Base-by-base conservation (phyloP, 2,888 invertebrate genomes). In the Phragmatobia fuliginosa region DNA sequence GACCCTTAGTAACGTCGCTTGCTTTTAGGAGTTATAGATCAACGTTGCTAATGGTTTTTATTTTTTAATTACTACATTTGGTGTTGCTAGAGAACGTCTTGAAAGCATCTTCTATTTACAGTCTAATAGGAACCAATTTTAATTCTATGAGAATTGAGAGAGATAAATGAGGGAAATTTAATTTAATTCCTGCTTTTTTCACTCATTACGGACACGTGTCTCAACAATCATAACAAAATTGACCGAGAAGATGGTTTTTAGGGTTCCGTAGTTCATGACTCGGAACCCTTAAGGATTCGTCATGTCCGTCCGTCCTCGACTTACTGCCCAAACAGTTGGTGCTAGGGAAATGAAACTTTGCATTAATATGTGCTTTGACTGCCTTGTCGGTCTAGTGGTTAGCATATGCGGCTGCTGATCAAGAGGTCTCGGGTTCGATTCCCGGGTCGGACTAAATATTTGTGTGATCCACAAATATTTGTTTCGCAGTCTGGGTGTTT, bases 41-140 rank as follows among this genome's bases (percentile, higher is more conserved):
- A 80, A 38, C 66, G 66, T 41, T 61, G 25, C 21, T 67, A 78
- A 80, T 71, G 69, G 31, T 56, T n/a, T 41, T 74, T 76, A 62
- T 70, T 78, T 74, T 76, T 66, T 72, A 78, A 79, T 70, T 72
- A 60, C 56, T 60, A 63, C 72, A 69, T 52, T 49, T 49, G 49
- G n/a, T 72, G 32, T 56, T 11, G 18, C 25, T 16, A 67, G 70
- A 67, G 18, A 38, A 38, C 69, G 28, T 67, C 78, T 66, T 67
- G 36, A 11, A 72, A 63, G 70, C 28, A 1, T 61, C 61, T 64
- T 72, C 68, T 60, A 71, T 76, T 18, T 62, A 33, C 45, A 70
- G 62, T 70, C 33, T 70, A 70, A 66, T 66, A 66, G 56, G 61
- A 33, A 62, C 70, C 70, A 70, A 21, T 69, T 65, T 65, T 31